Evolutionary conservation across 1,140 invertebrate genomes (phyloP), one percentile per base, ranked within the genome.

Genomic region (Carposina sasakii): DNA sequence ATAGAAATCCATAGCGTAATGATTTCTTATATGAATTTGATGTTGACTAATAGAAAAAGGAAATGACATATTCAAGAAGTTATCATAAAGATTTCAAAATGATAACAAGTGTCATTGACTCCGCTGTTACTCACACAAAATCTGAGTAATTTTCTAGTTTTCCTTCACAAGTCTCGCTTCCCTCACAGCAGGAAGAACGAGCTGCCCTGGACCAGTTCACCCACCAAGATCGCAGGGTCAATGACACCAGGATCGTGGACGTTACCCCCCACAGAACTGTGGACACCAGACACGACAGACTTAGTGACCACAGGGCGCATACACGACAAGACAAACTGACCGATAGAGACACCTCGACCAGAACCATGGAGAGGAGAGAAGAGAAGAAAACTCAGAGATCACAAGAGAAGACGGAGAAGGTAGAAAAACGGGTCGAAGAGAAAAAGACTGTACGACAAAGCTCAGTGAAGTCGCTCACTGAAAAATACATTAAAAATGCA

Each of bases 401-500:
- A n/a, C n/a, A 17, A 4, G 24, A 36, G 10, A 46, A 16, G 30
- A 36, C n/a, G n/a, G 39, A 65, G 45, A 64, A 36, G 47, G 47
- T 43, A 34, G 57, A 67, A 10, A 41, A 37, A 12, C 52, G 57
- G 49, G 47, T 62, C 40, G 63, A 65, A 39, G 76, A 81, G 13
- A 67, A 65, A 28, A 87, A 87, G 64, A 81, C 88, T n/a, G 87
- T 88, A 5, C 81, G 90, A 36, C 86, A 87, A 52, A 90, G 89
- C 37, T 92, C 91, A 0, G 90, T 92, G 0, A 90, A 90, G 67
- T 90, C 90, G 22, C 83, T 92, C 30, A 91, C 90, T 8, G 90
- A 92, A 63, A 92, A 91, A 75, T 92, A 91, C 62, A 90, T 92
- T 64, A 89, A 90, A 61, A 89, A 85, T 71, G 88, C 88, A 54